Percentiles rank a stretch among this genome's conserved stretches.
Evolutionary conservation across 2,113 vertebrate species (phyloP).

Genomic region (Sarotherodon lohbergeri): DNA sequence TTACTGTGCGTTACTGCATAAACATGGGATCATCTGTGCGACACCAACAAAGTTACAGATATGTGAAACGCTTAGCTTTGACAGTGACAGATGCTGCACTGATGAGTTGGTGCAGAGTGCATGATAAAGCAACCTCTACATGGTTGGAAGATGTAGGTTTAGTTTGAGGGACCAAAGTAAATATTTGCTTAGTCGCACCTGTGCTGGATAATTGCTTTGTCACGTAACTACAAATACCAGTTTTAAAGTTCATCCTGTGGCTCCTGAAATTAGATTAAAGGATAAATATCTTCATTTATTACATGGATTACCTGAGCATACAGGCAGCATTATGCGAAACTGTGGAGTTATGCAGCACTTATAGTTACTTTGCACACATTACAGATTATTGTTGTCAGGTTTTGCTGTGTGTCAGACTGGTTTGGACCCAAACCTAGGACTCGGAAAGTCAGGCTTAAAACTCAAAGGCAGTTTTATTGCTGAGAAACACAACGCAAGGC

Average conservation of each 20-base stretch:
- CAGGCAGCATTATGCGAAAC: background rate
- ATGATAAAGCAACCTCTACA: background rate
- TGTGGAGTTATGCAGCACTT: background rate
- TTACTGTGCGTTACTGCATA: conserved; percentile 23
- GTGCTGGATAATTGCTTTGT: background rate
- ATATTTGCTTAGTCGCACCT: background rate
- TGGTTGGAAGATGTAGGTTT: background rate
- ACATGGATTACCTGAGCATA: background rate
- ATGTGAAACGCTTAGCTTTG: background rate
- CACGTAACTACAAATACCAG: background rate
- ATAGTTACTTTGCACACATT: background rate
- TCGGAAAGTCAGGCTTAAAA: background rate
- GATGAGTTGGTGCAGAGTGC: background rate
- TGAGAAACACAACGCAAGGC: background rate
- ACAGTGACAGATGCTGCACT: background rate
- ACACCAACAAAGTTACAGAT: background rate
- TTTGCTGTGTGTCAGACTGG: fast-evolving
- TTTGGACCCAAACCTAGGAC: background rate
- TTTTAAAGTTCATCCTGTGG: background rate
- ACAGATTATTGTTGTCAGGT: background rate
- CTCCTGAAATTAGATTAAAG: background rate
- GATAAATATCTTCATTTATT: background rate
- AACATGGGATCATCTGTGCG: conserved; percentile 21
- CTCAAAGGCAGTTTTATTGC: background rate
- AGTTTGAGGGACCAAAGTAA: background rate